Base-by-base conservation (phyloP, 2,797 vertebrate species). In the Dendrocincla tyrannina region DNA sequence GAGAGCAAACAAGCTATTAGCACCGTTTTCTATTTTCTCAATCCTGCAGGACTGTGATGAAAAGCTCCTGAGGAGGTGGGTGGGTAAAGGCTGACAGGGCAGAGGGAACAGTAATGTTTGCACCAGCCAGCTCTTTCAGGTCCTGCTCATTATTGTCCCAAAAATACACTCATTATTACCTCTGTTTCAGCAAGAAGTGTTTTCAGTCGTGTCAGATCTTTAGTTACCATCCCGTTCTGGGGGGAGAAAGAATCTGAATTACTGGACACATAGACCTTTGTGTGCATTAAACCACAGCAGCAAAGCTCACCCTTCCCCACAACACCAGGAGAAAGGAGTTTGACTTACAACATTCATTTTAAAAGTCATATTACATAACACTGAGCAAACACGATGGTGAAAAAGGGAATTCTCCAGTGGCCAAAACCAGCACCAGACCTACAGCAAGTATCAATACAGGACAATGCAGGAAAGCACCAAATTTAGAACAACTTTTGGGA, bases 211-310 rank as follows among this genome's bases (percentile, higher is more conserved):
- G 98, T 99, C 97, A 99, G 98, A 98, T 99, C 99, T 98, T 99
- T 99, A 94, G 99, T 98, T 95, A 99, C 98, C 97, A 99, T 99
- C 80, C 99, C 99, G 95, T 99, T 99, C 99, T 99, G 88, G 25
- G 84, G 97, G 47, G 69, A 89, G 69, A 68, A 92, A 95, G 87
- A 94, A 82, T 6, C 73, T 79, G 19, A 80, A 85, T 37, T 75
- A 91, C 67, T 84, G 60, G 88, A 67, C 49, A 44, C 17, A 69
- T 22, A 88, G 69, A 85, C 24, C 59, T 70, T 79, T 73, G 41
- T 9, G 3, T 28, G 30, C 52, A 59, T 44, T 60, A 69, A 70
- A 81, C 49, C 35, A 77, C 47, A 78, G 76, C 47, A 68, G 77
- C 16, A 17, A 59, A 86, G 47, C 22, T 66, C 18, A 42, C 11